A percentile compares a stretch with the other conserved stretches of the same genome.
These are phyloP conservation scores for Homarus americanus DNA, from an alignment of 1,140 invertebrate species.

Conservation along the genomic window DNA sequence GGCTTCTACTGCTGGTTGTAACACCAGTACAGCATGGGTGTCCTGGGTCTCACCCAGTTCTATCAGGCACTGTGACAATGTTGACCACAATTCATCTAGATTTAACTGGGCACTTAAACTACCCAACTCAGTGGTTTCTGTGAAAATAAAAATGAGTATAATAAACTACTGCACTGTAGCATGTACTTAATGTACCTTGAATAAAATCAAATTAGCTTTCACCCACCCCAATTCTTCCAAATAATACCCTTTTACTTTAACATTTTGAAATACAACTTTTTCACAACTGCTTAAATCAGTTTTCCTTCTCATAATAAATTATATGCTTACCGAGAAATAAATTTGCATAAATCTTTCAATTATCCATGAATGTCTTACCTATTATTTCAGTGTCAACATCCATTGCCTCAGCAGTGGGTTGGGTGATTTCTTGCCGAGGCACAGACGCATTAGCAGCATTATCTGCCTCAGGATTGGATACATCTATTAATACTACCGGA, in stretches of 20 bases:
- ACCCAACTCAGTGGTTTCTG: conserved; percentile 78
- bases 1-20: conserved; percentile 94
- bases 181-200: no score
- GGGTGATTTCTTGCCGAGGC: conserved; percentile 22
- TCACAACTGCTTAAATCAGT: no score
- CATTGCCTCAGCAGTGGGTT: conserved; percentile 61
- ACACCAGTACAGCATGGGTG: conserved; percentile 93
- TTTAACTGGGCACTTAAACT: conserved; percentile 86
- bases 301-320: no score
- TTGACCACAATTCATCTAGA: conserved; percentile 88
- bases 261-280: not conserved
- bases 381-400: conserved; percentile 61
- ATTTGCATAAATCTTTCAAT: no score
- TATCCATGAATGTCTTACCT: conserved; percentile 17
- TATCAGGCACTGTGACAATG: conserved; percentile 88
- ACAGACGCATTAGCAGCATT: conserved; percentile 56
- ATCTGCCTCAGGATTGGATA: conserved; percentile 67
- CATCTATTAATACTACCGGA: conserved; percentile 50
- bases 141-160: not conserved
- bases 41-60: conserved; percentile 93
- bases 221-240: no score
- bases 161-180: not conserved
- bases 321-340: no score
- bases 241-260: no score
- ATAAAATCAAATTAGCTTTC: no score